Evolutionary conservation across 2,888 invertebrate genomes (phyloP).

Genomic region (Pammene fasciana): DNA sequence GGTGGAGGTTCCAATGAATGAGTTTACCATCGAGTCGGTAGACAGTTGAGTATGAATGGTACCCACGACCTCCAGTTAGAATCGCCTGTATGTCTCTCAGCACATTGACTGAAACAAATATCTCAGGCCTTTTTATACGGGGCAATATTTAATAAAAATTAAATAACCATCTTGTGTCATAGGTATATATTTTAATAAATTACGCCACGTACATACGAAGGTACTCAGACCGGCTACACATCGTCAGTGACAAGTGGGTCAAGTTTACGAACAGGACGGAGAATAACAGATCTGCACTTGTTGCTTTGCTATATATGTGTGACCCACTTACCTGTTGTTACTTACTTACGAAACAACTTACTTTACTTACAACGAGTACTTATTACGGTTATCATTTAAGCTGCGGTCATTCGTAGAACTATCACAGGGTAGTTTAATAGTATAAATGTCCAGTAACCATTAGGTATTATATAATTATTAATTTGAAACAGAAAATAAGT

Average conservation of each 20-base stretch:
- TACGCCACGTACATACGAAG: slow-evolving; percentile 26
- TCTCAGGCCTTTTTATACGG: too few relatives aligned
- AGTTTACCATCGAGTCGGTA: too few relatives aligned
- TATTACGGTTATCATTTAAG: background rate
- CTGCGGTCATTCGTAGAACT: background rate
- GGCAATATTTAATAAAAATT: too few relatives aligned
- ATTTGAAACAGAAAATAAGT: too few relatives aligned
- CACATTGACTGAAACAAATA: too few relatives aligned
- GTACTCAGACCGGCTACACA: slow-evolving; percentile 22
- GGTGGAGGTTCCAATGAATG: too few relatives aligned
- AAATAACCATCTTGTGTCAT: background rate
- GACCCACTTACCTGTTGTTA: slow-evolving; percentile 47
- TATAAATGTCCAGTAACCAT: too few relatives aligned
- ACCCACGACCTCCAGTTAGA: too few relatives aligned
- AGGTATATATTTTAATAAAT: slow-evolving; percentile 16
- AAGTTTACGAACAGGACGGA: slow-evolving; percentile 78
- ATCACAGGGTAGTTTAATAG: too few relatives aligned
- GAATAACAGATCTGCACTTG: slow-evolving; percentile 77
- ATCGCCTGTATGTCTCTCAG: too few relatives aligned
- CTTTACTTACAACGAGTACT: background rate
- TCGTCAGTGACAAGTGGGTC: slow-evolving; percentile 63
- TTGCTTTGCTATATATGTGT: slow-evolving; percentile 57
- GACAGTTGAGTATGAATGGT: too few relatives aligned
- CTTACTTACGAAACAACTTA: slow-evolving; percentile 10
- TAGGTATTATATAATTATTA: too few relatives aligned